Base-by-base conservation (phyloP, 2,888 invertebrate genomes). In the Rhamnusium bicolor region DNA sequence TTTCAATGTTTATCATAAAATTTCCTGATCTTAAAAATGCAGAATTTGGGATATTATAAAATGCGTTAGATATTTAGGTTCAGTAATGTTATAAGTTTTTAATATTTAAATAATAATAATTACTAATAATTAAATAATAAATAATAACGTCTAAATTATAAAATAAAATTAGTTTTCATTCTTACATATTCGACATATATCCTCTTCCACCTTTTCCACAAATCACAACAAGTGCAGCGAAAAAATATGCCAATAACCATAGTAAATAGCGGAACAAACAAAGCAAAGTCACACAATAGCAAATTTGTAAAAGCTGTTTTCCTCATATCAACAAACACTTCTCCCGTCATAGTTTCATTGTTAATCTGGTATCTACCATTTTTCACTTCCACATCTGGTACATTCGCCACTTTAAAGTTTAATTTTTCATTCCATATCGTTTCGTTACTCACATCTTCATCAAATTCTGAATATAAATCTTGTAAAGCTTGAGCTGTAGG, bases 191-290 rank as follows among this genome's bases (percentile, higher is more conserved):
- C 24, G 78, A 49, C 1, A 66, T 40, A 32, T 73, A 71, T 54
- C 82, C 82, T 69, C 72, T 74, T 29, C 86, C 84, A 14, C 84
- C 71, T 18, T 60, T 69, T 61, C 73, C 74, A 16, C 62, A 73
- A 10, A 78, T 70, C 7, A 75, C 21, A 16, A 72, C 18, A 1
- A 78, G 60, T 1, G 82, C 73, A 5, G 66, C 49, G 71, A 84
- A 82, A n/a, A 49, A 84, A 79, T 10, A 82, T 63, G 4, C 81
- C 80, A 54, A 81, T 68, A 46, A 86, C 82, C 69, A 83, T 75
- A 1, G 82, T 82, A 51, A 81, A 65, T 58, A 86, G 65, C 12
- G 84, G 82, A 5, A 79, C 69, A 68, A 83, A 83, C 46, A 82
- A 75, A 18, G 81, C 81, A 58, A 79, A 82, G 66, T 83, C 77